Conservation (phyloP, 2,888 invertebrate genomes). For the Elmis aenea region DNA sequence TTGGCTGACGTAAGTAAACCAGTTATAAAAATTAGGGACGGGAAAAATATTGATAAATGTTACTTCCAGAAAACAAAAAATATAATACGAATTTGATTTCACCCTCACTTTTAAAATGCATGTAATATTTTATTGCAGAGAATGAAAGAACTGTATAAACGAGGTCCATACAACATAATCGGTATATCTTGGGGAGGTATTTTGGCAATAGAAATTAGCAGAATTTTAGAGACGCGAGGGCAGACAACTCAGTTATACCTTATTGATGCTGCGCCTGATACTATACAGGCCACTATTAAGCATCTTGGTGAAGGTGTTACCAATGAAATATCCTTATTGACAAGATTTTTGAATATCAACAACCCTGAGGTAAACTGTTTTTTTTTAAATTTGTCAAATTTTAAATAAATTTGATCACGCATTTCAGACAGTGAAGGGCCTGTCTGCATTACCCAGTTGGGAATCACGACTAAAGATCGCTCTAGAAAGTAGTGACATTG, state of each 20-base stretch:
- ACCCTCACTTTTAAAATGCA: no score
- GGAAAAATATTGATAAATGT: neutral
- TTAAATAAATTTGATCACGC: no score
- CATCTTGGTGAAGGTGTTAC: slow-evolving; percentile 43
- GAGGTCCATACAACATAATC: slow-evolving; percentile 66
- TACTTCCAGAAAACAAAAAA: neutral
- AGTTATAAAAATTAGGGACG: neutral
- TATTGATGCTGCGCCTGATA: slow-evolving; percentile 77
- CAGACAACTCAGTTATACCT: slow-evolving; percentile 56
- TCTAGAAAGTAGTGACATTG: slow-evolving; percentile 27
- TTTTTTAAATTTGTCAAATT: no score
- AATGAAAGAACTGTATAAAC: slow-evolving; percentile 55
- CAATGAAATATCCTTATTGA: slow-evolving; percentile 53
- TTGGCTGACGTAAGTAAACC: slow-evolving; percentile 32
- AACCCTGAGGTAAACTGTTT: slow-evolving; percentile 34
- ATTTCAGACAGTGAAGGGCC: slow-evolving; percentile 33
- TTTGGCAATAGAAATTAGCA: slow-evolving; percentile 74
- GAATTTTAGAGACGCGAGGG: slow-evolving; percentile 63
- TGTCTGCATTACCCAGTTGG: slow-evolving; percentile 32
- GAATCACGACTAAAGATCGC: slow-evolving; percentile 30
- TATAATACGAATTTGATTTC: no score
- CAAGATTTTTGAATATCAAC: slow-evolving; percentile 52
- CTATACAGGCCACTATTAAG: slow-evolving; percentile 55
- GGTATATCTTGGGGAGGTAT: slow-evolving; percentile 88
- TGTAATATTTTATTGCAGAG: slow-evolving; percentile 47